Percentiles rank a stretch among this genome's conserved stretches.
Evolutionary conservation across 2,113 vertebrate genomes (phyloP).

Genomic region (Leptosomus discolor): DNA sequence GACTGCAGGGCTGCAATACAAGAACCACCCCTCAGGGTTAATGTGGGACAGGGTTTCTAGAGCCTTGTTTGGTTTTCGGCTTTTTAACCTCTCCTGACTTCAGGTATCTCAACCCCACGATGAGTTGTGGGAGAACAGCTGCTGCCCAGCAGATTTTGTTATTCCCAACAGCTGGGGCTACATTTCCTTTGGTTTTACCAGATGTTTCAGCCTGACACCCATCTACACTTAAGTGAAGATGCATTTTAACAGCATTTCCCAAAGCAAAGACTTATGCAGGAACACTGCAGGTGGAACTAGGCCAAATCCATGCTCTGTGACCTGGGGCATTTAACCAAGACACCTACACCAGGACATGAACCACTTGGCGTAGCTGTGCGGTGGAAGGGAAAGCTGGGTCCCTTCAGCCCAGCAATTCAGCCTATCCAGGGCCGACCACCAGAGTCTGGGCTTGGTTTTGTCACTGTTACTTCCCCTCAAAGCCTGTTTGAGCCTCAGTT

Average conservation of each 20-base stretch:
- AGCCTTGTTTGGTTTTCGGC: background rate
- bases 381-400: background rate
- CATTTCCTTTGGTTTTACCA: background rate
- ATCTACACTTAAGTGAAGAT: background rate
- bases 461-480: background rate
- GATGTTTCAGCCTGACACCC: background rate
- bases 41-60: background rate
- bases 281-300: background rate
- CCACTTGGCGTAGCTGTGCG: background rate
- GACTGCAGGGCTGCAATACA: background rate
- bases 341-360: background rate
- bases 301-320: background rate
- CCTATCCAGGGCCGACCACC: background rate
- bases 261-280: background rate
- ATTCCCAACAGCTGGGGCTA: background rate
- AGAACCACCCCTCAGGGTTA: accelerated
- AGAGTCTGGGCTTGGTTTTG: background rate
- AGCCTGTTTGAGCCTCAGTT: background rate
- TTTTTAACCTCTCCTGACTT: background rate
- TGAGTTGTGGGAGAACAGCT: background rate
- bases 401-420: background rate
- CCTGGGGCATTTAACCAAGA: background rate
- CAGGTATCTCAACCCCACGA: background rate
- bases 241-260: background rate
- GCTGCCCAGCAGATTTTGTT: accelerated